phyloP scores from a whole-genome alignment of 2,888 invertebrate genomes.

The Meloe dianella region DNA sequence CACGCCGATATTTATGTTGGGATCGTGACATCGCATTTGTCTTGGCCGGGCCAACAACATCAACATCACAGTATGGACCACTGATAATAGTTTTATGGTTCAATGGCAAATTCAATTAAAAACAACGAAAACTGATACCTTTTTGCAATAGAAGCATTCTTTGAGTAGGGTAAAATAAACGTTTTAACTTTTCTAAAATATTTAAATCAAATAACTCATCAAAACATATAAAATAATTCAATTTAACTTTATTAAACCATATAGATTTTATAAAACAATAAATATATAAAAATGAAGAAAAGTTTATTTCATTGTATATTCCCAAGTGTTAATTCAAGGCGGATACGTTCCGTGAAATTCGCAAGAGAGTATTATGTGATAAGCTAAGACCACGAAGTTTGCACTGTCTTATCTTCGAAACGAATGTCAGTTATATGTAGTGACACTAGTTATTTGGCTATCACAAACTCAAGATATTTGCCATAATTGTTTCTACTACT shows the following conservation, averaged over 20 bases:
- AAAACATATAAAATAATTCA: neutral
- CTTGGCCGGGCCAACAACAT: conserved; percentile 47
- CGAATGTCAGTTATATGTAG: conserved; percentile 47
- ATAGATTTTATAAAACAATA: conserved; percentile 13
- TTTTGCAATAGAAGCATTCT: neutral
- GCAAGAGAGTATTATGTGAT: conserved; percentile 45
- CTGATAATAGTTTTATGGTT: conserved; percentile 47
- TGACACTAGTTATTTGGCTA: conserved; percentile 50
- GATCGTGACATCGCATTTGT: conserved; percentile 57
- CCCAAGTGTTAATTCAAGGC: conserved; percentile 36
- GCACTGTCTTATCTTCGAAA: conserved; percentile 48
- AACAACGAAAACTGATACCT: conserved; percentile 33
- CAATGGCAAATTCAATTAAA: conserved; percentile 47
- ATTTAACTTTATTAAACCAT: neutral
- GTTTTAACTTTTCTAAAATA: neutral
- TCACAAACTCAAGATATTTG: conserved; percentile 47
- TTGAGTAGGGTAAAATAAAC: neutral
- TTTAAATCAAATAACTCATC: neutral
- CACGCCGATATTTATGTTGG: conserved; percentile 54
- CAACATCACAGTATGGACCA: conserved; percentile 41
- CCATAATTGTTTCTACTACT: conserved; percentile 39
- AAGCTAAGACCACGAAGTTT: conserved; percentile 49
- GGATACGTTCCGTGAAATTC: conserved; percentile 44
- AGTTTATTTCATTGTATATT: conserved; percentile 20
- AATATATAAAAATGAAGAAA: conserved; percentile 20